Conservation (phyloP, 2,113 vertebrate species). For the Chamaetylas fuelleborni region DNA sequence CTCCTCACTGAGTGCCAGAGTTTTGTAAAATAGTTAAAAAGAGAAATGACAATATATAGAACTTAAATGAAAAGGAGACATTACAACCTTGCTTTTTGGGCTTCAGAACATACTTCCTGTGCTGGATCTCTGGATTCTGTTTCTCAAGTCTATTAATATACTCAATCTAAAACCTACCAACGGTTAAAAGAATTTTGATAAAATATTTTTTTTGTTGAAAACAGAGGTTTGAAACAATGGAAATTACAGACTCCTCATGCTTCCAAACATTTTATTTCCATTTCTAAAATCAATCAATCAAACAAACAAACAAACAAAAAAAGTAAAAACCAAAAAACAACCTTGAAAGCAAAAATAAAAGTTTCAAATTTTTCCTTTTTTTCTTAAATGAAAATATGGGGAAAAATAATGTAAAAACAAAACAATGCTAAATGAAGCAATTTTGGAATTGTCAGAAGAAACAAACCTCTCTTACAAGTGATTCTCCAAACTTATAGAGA, state of each 20-base stretch:
- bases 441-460: background rate
- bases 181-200: background rate
- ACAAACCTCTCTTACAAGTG: background rate
- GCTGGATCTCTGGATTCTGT: background rate
- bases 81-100: background rate
- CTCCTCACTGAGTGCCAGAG: background rate
- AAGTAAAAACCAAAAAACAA: too few species aligned
- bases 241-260: background rate
- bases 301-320: background rate
- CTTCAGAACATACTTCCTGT: background rate
- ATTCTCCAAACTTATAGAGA: background rate
- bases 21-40: background rate
- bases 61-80: background rate
- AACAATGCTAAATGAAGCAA: background rate
- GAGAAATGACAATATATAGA: background rate
- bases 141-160: background rate
- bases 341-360: background rate
- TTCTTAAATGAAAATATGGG: background rate
- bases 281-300: background rate
- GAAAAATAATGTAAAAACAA: background rate
- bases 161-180: background rate
- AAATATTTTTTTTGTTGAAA: background rate
- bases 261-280: background rate
- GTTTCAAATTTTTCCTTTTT: background rate
- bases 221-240: background rate